A percentile compares a stretch with the other conserved stretches of the same genome.
These are phyloP conservation scores for Rhizomys pruinosus DNA, from an alignment of 2,113 vertebrate species.

Conservation along the genomic window DNA sequence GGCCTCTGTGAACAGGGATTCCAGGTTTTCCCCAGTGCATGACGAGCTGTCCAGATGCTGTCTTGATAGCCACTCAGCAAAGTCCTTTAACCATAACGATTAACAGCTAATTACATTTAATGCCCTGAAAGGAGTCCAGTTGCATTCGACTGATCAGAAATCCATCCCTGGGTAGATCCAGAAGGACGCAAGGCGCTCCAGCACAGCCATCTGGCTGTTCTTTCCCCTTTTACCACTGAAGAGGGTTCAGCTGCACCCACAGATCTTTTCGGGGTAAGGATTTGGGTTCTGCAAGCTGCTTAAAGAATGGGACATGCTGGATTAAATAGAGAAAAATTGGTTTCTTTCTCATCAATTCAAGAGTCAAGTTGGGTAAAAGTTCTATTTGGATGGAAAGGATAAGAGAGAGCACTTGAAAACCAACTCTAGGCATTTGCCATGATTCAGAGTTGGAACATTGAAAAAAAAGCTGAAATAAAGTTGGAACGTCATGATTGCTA, in stretches of 20 bases:
- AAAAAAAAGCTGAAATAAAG: background rate
- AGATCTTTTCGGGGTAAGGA: background rate
- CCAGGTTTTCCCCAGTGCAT: constrained; percentile 48
- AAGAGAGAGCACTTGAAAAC: constrained; percentile 26
- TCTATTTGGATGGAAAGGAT: constrained; percentile 31
- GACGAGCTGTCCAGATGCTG: constrained; percentile 71
- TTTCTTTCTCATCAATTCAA: constrained; percentile 52
- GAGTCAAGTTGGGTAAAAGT: constrained; percentile 26
- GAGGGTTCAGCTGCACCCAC: constrained; percentile 23
- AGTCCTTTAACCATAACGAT: constrained; percentile 68
- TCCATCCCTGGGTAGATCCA: constrained; percentile 63
- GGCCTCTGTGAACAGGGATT: constrained; percentile 46
- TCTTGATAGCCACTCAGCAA: constrained; percentile 66
- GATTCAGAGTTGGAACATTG: background rate
- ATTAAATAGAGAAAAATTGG: constrained; percentile 47
- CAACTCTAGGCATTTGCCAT: background rate
- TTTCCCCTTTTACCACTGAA: background rate
- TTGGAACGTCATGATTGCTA: background rate
- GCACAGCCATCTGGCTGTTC: constrained; percentile 57
- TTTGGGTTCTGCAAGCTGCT: constrained; percentile 49
- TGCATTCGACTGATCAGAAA: constrained; percentile 67
- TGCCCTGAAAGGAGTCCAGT: constrained; percentile 72
- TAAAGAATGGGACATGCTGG: constrained; percentile 38
- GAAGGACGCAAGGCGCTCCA: constrained; percentile 66
- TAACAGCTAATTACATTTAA: constrained; percentile 77